These are phyloP conservation scores for Acronicta aceris DNA, from an alignment of 2,888 invertebrate genomes.

Conservation along the genomic window DNA sequence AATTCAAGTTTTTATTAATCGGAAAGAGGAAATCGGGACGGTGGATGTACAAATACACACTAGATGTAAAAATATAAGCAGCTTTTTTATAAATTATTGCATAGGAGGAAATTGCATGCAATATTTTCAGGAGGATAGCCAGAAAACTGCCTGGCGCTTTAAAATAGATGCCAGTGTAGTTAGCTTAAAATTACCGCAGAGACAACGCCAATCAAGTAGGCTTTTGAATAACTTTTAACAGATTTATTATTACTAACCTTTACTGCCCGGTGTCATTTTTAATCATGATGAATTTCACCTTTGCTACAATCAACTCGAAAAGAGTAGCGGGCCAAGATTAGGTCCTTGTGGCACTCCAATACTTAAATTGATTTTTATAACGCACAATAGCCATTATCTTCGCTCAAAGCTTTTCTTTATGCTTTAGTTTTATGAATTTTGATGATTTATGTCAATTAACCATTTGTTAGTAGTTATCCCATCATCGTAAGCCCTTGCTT, in stretches of 20 bases:
- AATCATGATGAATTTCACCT: constrained; percentile 11
- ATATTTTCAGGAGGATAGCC: constrained; percentile 47
- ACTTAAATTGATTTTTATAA: constrained; percentile 14
- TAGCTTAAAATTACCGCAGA: constrained; percentile 45
- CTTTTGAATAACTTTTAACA: constrained; percentile 26
- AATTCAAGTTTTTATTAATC: constrained; percentile 78
- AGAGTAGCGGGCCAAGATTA: constrained; percentile 51
- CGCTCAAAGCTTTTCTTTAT: constrained; percentile 26
- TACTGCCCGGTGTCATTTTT: constrained; percentile 9
- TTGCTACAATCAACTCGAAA: constrained; percentile 23
- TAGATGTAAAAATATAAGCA: constrained; percentile 82
- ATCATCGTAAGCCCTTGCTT: constrained; percentile 11
- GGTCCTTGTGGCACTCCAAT: constrained; percentile 63
- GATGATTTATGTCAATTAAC: constrained; percentile 34
- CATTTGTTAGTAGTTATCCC: constrained; percentile 11
- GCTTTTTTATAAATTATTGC: constrained; percentile 63
- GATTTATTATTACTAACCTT: constrained; percentile 25
- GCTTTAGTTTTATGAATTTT: constrained; percentile 24
- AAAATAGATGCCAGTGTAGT: constrained; percentile 36
- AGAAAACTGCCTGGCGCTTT: constrained; percentile 33
- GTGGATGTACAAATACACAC: constrained; percentile 81
- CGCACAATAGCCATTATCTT: constrained; percentile 15
- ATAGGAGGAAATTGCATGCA: constrained; percentile 70
- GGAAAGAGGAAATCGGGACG: constrained; percentile 88
- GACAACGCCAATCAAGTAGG: constrained; percentile 49